Evolutionary conservation across 2,113 vertebrate genomes (phyloP), one percentile per base, ranked within the genome.

Genomic region (Tinamus guttatus): DNA sequence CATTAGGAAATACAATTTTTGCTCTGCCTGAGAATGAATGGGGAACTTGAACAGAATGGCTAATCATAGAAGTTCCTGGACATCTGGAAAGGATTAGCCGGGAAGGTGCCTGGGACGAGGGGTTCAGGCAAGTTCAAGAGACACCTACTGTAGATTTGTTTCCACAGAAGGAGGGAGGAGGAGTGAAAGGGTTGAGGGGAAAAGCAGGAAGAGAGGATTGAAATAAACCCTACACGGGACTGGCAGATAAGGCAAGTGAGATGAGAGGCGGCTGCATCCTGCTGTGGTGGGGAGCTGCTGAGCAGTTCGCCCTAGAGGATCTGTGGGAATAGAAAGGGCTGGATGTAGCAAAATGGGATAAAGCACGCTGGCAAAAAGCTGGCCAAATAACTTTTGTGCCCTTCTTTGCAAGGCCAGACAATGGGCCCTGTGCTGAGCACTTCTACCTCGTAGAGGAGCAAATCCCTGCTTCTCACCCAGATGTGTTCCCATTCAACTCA

Each of bases 41-140:
- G 92, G 73, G 62, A 87, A 85, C 84, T 81, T 8, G 27, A 71
- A 74, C 27, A 89, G 64, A 92, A 79, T 58, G 47, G 78, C 81
- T 89, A 52, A 92, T 86, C 81, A 68, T 75, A 5, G 62, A 94
- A 93, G 86, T 64, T 87, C 74, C 86, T 47, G 24, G 52, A 91
- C 95, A 94, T 96, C 96, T 97, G 96, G 93, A 91, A 96, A 58
- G 81, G 73, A 95, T 96, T 94, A 94, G 65, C 47, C 25, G 32
- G 90, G 94, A 96, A 93, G 89, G 95, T 87, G 87, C 74, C 41
- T 16, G 86, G 86, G 91, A 94, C 93, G 78, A 60, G 84, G 94
- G 79, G 94, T 93, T 94, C 77, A 96, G 81, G 81, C 65, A 58
- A 94, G 89, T 90, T 97, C 91, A 97, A n/a, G 91, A 94, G 86